A percentile compares a stretch with the other conserved stretches of the same genome.
phyloP scores from a whole-genome alignment of 2,888 invertebrate genomes.

The Apodemia zela region DNA sequence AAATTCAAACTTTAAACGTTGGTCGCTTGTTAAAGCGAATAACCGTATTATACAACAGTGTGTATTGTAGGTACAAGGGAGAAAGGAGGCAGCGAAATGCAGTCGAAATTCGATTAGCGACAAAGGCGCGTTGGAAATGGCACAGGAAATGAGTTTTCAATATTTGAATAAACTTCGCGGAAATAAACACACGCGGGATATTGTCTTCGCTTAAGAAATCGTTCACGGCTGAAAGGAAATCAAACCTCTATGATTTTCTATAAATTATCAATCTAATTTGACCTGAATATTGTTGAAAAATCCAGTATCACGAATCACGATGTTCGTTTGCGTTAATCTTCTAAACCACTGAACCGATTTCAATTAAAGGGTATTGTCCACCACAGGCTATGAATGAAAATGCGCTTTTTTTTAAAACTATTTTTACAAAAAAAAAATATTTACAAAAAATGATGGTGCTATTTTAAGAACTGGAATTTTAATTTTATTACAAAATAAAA shows the following conservation, averaged over 20 bases:
- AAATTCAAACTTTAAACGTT: too few species aligned
- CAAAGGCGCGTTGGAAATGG: constrained; percentile 53
- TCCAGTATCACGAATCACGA: too few species aligned
- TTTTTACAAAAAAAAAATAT: too few species aligned
- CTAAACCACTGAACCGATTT: too few species aligned
- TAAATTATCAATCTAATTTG: constrained; percentile 7
- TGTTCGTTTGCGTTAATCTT: too few species aligned
- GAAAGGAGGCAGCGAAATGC: constrained; percentile 24
- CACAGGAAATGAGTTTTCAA: constrained; percentile 71
- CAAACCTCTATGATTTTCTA: constrained; percentile 6
- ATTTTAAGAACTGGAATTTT: too few species aligned
- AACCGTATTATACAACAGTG: background rate
- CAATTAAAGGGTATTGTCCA: too few species aligned
- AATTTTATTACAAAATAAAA: too few species aligned
- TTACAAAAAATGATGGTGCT: too few species aligned
- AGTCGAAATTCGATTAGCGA: constrained; percentile 42
- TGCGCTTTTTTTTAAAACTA: too few species aligned
- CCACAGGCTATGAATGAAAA: too few species aligned
- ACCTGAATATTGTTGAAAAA: too few species aligned
- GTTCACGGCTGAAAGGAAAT: constrained; percentile 37
- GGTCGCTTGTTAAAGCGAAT: background rate
- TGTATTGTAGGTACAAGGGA: constrained; percentile 15
- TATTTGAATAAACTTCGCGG: constrained; percentile 70
- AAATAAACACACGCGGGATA: constrained; percentile 73
- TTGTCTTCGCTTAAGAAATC: constrained; percentile 56